A percentile compares a stretch with the other conserved stretches of the same genome.
These are phyloP conservation scores for Hoplostethus mediterraneus DNA, from an alignment of 2,797 vertebrate species.

Conservation along the genomic window DNA sequence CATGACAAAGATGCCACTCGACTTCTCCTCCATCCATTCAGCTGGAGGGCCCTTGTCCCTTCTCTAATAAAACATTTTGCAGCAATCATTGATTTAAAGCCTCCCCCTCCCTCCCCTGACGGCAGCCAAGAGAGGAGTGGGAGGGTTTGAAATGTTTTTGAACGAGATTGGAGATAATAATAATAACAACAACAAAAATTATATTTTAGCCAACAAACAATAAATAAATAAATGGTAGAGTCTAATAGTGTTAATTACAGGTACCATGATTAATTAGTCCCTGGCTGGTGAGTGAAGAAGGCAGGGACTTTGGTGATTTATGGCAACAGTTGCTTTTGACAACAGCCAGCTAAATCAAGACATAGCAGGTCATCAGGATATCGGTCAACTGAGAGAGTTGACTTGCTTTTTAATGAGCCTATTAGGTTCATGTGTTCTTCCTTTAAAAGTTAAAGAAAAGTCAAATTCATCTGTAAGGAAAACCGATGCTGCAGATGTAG, in stretches of 20 bases:
- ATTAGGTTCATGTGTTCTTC: not conserved
- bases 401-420: slow-evolving; percentile 31
- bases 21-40: slow-evolving; percentile 98
- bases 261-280: no score
- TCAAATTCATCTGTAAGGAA: not conserved
- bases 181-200: not conserved
- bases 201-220: not conserved
- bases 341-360: slow-evolving; percentile 89
- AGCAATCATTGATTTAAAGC: slow-evolving; percentile 95
- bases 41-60: slow-evolving; percentile 93
- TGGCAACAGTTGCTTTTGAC: slow-evolving; percentile 89
- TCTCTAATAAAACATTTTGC: slow-evolving; percentile 97
- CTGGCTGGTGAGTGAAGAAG: not conserved
- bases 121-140: slow-evolving; percentile 22
- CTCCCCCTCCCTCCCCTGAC: slow-evolving; percentile 44
- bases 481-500: not conserved
- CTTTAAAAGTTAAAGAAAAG: not conserved
- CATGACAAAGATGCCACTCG: slow-evolving; percentile 99
- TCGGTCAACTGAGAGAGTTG: slow-evolving; percentile 54
- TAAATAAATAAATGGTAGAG: not conserved
- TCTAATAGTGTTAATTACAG: no score
- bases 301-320: slow-evolving; percentile 83
- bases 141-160: slow-evolving; percentile 25
- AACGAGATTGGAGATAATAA: slow-evolving; percentile 6
- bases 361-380: slow-evolving; percentile 69